Evolutionary conservation across 2,113 vertebrate genomes (phyloP).

Genomic region (Neogobius melanostomus): DNA sequence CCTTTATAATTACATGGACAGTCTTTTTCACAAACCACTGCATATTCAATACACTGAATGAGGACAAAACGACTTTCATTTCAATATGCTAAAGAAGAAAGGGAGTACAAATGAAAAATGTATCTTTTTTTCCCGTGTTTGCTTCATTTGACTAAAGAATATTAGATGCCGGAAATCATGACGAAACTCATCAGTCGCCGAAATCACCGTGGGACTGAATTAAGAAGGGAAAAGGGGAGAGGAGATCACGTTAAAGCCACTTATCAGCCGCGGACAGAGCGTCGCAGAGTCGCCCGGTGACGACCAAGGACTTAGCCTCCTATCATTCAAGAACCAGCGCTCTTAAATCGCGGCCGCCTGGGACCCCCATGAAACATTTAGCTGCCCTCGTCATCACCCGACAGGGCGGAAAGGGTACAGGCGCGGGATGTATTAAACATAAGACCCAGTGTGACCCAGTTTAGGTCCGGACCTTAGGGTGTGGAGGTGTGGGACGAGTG

Average conservation of each 20-base stretch:
- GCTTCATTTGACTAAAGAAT: too few species aligned
- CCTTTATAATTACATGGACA: too few species aligned
- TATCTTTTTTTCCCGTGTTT: too few species aligned
- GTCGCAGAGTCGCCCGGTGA: constrained; percentile 52
- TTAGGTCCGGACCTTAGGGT: constrained; percentile 58
- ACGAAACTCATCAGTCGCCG: too few species aligned
- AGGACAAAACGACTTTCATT: too few species aligned
- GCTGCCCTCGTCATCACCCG: constrained; percentile 51
- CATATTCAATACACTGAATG: too few species aligned
- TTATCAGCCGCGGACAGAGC: constrained; percentile 69
- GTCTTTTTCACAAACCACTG: too few species aligned
- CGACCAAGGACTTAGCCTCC: constrained; percentile 59
- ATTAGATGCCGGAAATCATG: too few species aligned
- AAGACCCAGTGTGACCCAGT: constrained; percentile 58
- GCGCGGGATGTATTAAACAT: constrained; percentile 67
- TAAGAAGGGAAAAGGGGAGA: constrained; percentile 11
- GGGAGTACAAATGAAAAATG: too few species aligned
- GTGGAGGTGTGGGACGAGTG: constrained; percentile 9
- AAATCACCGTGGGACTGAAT: background rate
- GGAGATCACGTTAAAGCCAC: constrained; percentile 69
- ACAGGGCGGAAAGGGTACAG: constrained; percentile 50
- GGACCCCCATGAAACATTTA: constrained; percentile 67
- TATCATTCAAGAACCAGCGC: constrained; percentile 64
- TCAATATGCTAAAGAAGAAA: too few species aligned
- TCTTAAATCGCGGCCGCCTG: constrained; percentile 62